Base-by-base conservation (phyloP, 1,140 invertebrate genomes). In the Lethocerus indicus region DNA sequence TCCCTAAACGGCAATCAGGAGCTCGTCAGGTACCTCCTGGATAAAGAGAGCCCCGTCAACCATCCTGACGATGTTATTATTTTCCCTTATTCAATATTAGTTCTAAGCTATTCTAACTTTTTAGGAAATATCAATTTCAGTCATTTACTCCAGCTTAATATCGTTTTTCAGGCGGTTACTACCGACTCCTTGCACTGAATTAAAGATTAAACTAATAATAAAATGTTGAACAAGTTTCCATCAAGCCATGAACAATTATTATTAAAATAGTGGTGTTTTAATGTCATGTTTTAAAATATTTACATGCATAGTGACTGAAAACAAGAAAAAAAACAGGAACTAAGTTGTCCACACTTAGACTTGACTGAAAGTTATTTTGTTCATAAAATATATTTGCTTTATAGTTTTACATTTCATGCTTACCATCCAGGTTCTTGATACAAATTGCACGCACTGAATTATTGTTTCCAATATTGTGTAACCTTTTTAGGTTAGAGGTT, bases 1-100 rank as follows among this genome's bases (percentile, higher is more conserved):
- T 67, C 73, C 18, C 65, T 81, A 7, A 77, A 77, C 40, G 78
- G 78, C 16, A 76, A 79, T 59, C 62, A 69, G 21, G 73, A 76
- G 45, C 59, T 82, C 35, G 76, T 81, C 0, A 64, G 67, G 40
- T 72, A 68, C 64, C 64, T 85, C n/a, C 54, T 83, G 6, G 70
- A 74, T 46, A 58, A 68, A 3, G 68, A 70, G n/a, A 66, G 67
- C 50, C 65, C 73, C 1, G 64, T 75, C 26, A 74, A 82, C 64
- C 65, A 72, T 21, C 44, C 56, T n/a, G 81, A 84, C 65, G 80
- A 83, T 61, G 71, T 71, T 67, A 61, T 3, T 3, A 32, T 18
- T 47, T 23, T 3, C 3, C 4, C 12, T 23, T 43, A 2, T 20
- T 2, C 4, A 20, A 20, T 6, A 2, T 2, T 16, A 3, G 4